Percentiles rank a stretch among this genome's conserved stretches.
phyloP scores from a whole-genome alignment of 2,113 vertebrate genomes.

The Brevimyrus niger region DNA sequence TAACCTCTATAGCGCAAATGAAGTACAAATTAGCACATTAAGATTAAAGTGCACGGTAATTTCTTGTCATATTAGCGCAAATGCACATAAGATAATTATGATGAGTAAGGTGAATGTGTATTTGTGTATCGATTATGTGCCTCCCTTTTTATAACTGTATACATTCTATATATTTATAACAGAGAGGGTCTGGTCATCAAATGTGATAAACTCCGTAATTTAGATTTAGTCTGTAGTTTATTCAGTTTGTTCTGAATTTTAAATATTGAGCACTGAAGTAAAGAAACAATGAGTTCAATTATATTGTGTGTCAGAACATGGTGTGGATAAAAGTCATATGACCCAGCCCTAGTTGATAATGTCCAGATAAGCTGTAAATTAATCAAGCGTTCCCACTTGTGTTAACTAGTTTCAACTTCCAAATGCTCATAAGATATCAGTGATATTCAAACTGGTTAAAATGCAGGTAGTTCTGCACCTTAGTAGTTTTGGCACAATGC shows the following conservation, averaged over 20 bases:
- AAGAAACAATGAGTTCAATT: background rate
- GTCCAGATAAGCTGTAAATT: background rate
- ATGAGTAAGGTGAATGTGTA: too few relatives aligned
- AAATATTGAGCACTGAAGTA: background rate
- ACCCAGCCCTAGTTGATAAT: background rate
- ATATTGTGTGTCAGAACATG: background rate
- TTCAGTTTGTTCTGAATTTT: background rate
- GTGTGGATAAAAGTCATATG: background rate
- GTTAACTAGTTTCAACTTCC: background rate
- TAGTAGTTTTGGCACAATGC: background rate
- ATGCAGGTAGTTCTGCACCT: background rate
- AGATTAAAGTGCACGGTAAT: too few relatives aligned
- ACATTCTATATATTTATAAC: too few relatives aligned
- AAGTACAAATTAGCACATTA: too few relatives aligned
- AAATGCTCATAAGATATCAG: background rate
- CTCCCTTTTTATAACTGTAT: too few relatives aligned
- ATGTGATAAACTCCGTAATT: too few relatives aligned
- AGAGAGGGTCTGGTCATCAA: too few relatives aligned
- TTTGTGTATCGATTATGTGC: too few relatives aligned
- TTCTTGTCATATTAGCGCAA: too few relatives aligned
- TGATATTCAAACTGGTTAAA: background rate
- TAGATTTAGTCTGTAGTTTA: background rate
- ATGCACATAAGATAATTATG: too few relatives aligned
- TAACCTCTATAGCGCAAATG: too few relatives aligned
- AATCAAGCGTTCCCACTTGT: background rate